Conservation (phyloP, 2,113 vertebrate genomes). For the Paratilapia polleni region DNA sequence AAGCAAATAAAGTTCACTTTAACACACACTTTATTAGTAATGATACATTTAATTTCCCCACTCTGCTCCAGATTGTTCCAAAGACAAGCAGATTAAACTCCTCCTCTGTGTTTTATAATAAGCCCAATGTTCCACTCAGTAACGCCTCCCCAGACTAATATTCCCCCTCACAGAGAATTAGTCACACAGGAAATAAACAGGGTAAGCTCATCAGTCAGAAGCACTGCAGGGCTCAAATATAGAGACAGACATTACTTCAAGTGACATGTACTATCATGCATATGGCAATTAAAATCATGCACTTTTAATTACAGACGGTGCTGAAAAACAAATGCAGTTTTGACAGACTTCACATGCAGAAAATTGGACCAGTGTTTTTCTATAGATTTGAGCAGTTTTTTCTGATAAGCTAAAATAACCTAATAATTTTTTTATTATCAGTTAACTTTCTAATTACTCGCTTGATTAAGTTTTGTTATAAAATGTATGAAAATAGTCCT, state of each 20-base stretch:
- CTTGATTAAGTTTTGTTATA: not conserved
- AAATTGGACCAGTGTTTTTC: not conserved
- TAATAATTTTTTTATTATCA: not conserved
- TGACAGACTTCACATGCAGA: not conserved
- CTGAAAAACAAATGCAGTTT: too few relatives aligned
- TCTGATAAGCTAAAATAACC: not conserved
- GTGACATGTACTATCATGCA: conserved; percentile 2
- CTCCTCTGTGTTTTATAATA: conserved; percentile 49
- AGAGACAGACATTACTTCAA: conserved; percentile 11
- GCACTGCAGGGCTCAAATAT: not conserved
- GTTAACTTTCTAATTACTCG: not conserved
- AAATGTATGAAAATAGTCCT: not conserved
- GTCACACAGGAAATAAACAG: conserved; percentile 50
- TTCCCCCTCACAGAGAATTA: conserved; percentile 21
- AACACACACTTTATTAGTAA: conserved; percentile 7
- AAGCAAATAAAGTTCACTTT: not conserved
- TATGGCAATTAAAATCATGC: not conserved
- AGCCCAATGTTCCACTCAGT: conserved; percentile 36
- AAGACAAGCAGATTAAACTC: conserved; percentile 20
- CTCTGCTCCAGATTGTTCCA: conserved; percentile 18
- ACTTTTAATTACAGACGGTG: too few relatives aligned
- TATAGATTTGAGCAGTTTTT: not conserved
- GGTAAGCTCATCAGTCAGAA: conserved; percentile 15
- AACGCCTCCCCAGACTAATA: conserved; percentile 12
- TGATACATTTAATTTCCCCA: not conserved